Evolutionary conservation across 2,888 invertebrate genomes (phyloP), one percentile per base, ranked within the genome.

Genomic region (Stenolophus ochropezus): DNA sequence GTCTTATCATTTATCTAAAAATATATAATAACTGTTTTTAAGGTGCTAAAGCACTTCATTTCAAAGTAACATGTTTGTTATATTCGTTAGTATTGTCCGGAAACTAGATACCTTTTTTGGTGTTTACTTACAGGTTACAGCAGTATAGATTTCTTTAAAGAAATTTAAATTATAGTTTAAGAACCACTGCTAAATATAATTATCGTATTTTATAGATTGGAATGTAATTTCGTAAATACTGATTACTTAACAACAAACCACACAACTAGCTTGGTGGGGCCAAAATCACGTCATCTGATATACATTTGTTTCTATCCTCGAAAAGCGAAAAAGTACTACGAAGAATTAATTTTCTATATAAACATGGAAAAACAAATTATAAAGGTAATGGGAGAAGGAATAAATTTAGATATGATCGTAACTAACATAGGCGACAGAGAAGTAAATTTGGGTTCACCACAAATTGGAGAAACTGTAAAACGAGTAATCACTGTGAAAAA

Each of bases 401-500:
- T 90, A 16, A 83, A 85, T 25, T 83, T 87, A 2, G 85, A 89
- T 85, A 84, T 91, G 4, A 85, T 86, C 74, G 84, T 91, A 25
- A 85, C 86, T 11, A 87, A 90, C 82, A 84, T 87, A 1, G 84
- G 84, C 3, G 88, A 91, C 81, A 89, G 88, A 84, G 86, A 87
- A 18, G 83, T 91, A 27, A 86, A 90, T 84, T 86, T 91, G 21
- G 90, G 90, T 2, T 81, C 85, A 2, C 85, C 88, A 0, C 74
- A 85, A 18, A 88, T 92, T 0, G 92, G 92, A 0, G 90, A 91
- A 82, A 90, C 88, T 49, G 89, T 90, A 14, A 88, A 90, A 14
- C 91, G 91, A 76, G 90, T 90, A 78, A 90, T 93, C 74, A 90
- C 90, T 83, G 91, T 93, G n/a, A 88, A 91, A 85, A 94, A 93